Conservation (phyloP, 2,888 invertebrate species). For the Linnaemya tessellans region DNA sequence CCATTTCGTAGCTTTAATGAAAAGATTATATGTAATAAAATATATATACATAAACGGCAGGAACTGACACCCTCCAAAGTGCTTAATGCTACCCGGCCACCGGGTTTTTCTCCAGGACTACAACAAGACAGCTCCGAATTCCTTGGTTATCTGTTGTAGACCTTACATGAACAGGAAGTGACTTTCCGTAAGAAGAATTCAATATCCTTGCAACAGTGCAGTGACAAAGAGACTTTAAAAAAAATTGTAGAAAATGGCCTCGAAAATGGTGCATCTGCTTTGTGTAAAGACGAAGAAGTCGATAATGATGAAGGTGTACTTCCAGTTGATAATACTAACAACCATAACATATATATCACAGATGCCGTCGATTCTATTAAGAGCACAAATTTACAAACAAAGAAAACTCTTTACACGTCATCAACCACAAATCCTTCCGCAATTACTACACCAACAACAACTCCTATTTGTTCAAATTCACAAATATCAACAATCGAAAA, state of each 20-base stretch:
- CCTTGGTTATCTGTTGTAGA: constrained; percentile 86
- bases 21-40: too few relatives aligned
- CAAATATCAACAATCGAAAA: constrained; percentile 84
- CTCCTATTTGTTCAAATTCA: constrained; percentile 46
- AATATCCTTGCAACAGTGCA: constrained; percentile 1
- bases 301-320: constrained; percentile 14
- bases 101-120: constrained; percentile 89
- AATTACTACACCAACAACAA: constrained; percentile 49
- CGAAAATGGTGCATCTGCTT: constrained; percentile 59
- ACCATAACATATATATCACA: constrained; percentile 54
- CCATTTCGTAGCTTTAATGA: too few relatives aligned
- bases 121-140: constrained; percentile 96
- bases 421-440: constrained; percentile 64
- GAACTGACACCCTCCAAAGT: constrained; percentile 90
- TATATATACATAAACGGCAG: constrained; percentile 85
- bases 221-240: background rate
- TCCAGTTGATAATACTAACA: constrained; percentile 16
- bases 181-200: constrained; percentile 65
- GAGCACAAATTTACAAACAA: constrained; percentile 64
- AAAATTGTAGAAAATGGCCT: constrained; percentile 10
- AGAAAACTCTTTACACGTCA: constrained; percentile 54
- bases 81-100: constrained; percentile 88
- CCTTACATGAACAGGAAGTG: constrained; percentile 89
- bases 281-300: constrained; percentile 52
- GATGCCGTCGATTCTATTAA: constrained; percentile 64